Evolutionary conservation across 2,888 invertebrate species (phyloP).

Genomic region (Gastracanthus pulcherrimus): DNA sequence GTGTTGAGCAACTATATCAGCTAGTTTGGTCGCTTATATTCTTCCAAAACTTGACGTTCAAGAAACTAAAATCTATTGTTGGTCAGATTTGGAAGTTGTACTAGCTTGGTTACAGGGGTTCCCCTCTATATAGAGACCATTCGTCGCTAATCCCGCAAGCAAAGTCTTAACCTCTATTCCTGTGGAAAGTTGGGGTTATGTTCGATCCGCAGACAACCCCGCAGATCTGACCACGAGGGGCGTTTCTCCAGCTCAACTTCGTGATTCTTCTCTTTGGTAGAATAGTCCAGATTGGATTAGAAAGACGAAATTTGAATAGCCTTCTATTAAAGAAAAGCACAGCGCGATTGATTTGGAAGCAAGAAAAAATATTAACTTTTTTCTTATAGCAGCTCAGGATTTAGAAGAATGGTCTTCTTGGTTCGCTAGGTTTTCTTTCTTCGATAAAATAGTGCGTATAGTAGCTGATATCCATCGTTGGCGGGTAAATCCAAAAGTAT

Average conservation of each 20-base stretch:
- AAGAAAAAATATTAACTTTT: too few relatives aligned
- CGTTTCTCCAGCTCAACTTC: background rate
- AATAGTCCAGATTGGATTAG: background rate
- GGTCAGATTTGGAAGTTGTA: background rate
- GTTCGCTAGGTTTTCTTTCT: too few relatives aligned
- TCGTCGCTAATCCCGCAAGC: background rate
- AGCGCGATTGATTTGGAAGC: too few relatives aligned
- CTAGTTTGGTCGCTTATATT: background rate
- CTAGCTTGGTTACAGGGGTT: background rate
- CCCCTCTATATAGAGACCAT: background rate
- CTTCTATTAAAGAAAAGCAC: background rate
- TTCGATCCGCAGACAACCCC: slow-evolving; percentile 4
- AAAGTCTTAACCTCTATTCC: background rate
- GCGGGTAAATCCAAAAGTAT: too few relatives aligned
- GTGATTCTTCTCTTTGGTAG: too few relatives aligned
- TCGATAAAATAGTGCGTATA: too few relatives aligned
- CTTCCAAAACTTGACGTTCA: background rate
- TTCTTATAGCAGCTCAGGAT: too few relatives aligned
- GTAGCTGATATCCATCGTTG: too few relatives aligned
- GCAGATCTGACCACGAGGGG: background rate
- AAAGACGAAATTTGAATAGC: background rate
- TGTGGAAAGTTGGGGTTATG: background rate
- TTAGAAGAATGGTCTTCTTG: too few relatives aligned
- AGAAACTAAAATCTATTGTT: background rate
- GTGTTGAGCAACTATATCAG: background rate